A percentile compares a stretch with the other conserved stretches of the same genome.
These are phyloP conservation scores for Promerops cafer DNA, from an alignment of 2,113 vertebrate species.

Conservation along the genomic window DNA sequence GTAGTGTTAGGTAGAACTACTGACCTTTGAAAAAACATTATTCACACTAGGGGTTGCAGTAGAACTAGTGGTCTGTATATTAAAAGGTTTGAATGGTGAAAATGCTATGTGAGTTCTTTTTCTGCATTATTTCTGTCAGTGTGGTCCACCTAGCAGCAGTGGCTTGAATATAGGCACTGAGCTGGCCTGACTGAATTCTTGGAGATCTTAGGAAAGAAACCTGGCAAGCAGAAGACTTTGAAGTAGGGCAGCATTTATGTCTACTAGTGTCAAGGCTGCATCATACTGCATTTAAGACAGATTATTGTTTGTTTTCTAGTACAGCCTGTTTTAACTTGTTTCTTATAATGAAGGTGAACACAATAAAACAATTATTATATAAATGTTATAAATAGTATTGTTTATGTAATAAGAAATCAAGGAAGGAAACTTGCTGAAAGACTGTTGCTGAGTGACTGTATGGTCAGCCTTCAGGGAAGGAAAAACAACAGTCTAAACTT, in stretches of 20 bases:
- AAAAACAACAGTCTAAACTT: neutral
- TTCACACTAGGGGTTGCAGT: neutral
- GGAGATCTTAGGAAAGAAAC: neutral
- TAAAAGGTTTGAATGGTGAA: neutral
- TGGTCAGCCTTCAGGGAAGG: neutral
- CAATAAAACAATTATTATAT: neutral
- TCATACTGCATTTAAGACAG: neutral
- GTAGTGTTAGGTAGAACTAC: neutral
- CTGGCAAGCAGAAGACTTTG: neutral
- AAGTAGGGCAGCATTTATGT: neutral
- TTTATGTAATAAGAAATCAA: neutral
- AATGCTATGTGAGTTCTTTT: neutral
- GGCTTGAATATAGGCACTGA: neutral
- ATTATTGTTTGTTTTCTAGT: neutral
- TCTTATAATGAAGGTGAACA: neutral
- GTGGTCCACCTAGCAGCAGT: neutral
- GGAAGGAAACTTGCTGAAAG: neutral
- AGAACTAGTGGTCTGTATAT: neutral
- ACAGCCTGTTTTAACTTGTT: neutral
- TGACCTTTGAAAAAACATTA: neutral
- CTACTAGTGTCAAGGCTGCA: neutral
- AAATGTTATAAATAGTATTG: conserved; percentile 1
- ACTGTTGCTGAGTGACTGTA: neutral
- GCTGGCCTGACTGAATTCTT: neutral
- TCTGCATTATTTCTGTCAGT: neutral